These are phyloP conservation scores for Orthonyx spaldingii DNA, from an alignment of 2,113 vertebrate genomes.

Conservation along the genomic window DNA sequence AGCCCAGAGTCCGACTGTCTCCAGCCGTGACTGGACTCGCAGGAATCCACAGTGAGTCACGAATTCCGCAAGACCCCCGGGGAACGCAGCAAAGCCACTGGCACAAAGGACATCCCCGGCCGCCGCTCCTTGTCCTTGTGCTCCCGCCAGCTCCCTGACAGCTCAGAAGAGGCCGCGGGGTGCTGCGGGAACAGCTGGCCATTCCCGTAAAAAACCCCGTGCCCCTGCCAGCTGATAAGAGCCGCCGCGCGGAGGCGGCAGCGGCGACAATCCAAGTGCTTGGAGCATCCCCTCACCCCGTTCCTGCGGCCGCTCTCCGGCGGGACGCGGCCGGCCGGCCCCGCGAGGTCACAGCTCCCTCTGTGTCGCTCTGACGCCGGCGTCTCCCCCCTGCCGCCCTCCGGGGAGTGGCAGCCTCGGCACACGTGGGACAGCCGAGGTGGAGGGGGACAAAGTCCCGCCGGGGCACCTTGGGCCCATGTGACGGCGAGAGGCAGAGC, in stretches of 20 bases:
- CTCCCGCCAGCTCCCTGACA: background rate
- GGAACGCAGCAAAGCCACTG: background rate
- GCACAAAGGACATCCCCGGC: background rate
- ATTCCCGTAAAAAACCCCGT: accelerated
- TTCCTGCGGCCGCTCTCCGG: background rate
- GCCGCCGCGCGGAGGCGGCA: background rate
- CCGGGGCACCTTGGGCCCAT: background rate
- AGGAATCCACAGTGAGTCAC: slow-evolving; percentile 38
- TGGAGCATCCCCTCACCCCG: background rate
- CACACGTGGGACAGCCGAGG: background rate
- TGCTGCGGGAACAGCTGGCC: background rate
- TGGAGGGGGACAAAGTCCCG: background rate
- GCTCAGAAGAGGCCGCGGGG: background rate
- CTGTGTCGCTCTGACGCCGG: background rate
- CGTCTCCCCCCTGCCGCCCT: accelerated
- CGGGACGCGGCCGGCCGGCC: background rate
- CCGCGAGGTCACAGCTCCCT: background rate
- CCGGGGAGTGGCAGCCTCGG: background rate
- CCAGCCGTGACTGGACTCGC: background rate
- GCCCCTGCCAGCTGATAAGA: background rate
- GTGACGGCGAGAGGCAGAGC: background rate
- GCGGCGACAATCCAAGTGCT: accelerated
- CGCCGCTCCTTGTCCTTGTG: background rate
- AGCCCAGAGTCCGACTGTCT: slow-evolving; percentile 7
- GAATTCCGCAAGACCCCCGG: background rate